A percentile compares a stretch with the other conserved stretches of the same genome.
Evolutionary conservation across 2,113 vertebrate species (phyloP).

Genomic region (Perca fluviatilis): DNA sequence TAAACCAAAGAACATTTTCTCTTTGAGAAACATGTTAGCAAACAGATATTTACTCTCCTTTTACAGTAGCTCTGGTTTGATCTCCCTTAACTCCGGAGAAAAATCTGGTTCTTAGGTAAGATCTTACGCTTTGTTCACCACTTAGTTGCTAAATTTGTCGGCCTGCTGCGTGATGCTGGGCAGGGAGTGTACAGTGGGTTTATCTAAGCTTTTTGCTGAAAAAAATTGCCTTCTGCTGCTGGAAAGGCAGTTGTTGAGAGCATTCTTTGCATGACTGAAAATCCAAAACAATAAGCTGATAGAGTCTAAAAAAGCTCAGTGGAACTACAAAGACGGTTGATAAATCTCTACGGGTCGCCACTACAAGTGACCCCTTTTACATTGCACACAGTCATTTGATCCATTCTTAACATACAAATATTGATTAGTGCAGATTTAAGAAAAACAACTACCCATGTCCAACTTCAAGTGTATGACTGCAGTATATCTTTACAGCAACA

Average conservation of each 20-base stretch:
- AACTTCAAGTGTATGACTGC: background rate
- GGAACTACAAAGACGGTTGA: background rate
- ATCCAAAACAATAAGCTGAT: background rate
- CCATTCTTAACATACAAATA: background rate
- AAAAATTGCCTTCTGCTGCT: background rate
- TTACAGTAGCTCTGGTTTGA: too few relatives aligned
- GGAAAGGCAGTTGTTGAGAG: background rate
- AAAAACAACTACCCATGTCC: background rate
- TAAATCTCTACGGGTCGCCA: background rate
- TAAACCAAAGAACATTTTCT: too few relatives aligned
- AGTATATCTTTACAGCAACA: background rate
- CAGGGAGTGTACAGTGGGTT: background rate
- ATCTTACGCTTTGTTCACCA: too few relatives aligned
- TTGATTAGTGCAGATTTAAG: background rate
- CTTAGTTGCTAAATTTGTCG: too few relatives aligned
- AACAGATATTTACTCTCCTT: too few relatives aligned
- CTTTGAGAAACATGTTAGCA: too few relatives aligned
- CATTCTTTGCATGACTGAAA: background rate
- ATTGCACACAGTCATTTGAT: background rate
- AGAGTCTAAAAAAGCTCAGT: background rate
- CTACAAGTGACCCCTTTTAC: background rate
- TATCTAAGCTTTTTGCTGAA: background rate
- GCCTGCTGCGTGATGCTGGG: too few relatives aligned
- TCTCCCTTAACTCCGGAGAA: too few relatives aligned
- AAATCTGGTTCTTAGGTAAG: too few relatives aligned